Conservation (phyloP, 1,140 invertebrate genomes). For the Macrobrachium rosenbergii region DNA sequence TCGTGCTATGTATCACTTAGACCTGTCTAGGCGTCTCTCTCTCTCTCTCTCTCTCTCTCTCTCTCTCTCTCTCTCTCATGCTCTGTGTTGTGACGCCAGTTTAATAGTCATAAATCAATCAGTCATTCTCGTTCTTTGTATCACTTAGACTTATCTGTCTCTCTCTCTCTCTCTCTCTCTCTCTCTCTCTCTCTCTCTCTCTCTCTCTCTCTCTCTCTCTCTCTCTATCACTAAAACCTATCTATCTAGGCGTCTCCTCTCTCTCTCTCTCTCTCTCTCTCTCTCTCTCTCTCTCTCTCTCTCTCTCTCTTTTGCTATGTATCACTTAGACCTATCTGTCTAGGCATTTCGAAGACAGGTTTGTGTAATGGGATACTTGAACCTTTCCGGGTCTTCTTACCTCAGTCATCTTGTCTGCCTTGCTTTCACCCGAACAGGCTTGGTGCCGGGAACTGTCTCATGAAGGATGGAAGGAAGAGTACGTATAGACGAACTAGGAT, state of each 20-base stretch:
- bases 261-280: constrained; percentile 34
- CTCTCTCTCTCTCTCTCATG: constrained; percentile 50
- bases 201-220: constrained; percentile 14
- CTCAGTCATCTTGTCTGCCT: too few species aligned
- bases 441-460: too few species aligned
- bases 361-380: too few species aligned
- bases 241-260: neutral
- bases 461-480: too few species aligned
- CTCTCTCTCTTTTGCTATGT: constrained; percentile 4
- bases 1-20: neutral
- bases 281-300: constrained; percentile 34
- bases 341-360: neutral
- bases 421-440: too few species aligned
- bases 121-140: too few species aligned
- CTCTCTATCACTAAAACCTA: neutral
- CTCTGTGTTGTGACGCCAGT: constrained; percentile 6
- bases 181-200: constrained; percentile 28
- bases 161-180: constrained; percentile 21
- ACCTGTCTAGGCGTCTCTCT: neutral
- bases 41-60: constrained; percentile 35
- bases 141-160: constrained; percentile 1
- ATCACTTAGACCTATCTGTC: neutral
- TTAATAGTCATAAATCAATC: too few species aligned
- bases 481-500: too few species aligned
- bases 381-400: too few species aligned